These are phyloP conservation scores for Phocoena sinus DNA, from an alignment of 2,113 vertebrate species.

Conservation along the genomic window DNA sequence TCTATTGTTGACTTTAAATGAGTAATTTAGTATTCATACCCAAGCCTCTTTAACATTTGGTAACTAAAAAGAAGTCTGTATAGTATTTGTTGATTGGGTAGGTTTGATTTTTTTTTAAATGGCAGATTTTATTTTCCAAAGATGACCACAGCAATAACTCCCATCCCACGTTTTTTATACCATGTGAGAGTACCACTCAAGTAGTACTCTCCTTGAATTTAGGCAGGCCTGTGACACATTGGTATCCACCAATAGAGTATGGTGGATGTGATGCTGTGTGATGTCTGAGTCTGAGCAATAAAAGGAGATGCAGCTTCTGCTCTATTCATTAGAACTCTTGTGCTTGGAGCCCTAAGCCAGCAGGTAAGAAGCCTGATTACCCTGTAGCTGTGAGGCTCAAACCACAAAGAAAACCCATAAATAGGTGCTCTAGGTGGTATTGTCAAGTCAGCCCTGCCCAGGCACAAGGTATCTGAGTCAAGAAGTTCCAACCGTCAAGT, in stretches of 20 bases:
- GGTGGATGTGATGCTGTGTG: no score
- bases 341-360: neutral
- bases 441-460: neutral
- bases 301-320: neutral
- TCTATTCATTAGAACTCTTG: neutral
- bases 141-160: no score
- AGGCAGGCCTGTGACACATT: neutral
- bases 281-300: neutral
- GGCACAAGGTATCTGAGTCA: neutral
- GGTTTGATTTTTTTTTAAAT: no score
- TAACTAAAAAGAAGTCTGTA: no score
- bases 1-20: neutral
- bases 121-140: no score
- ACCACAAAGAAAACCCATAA: rapidly evolving
- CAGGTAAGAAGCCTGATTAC: neutral
- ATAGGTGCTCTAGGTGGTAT: neutral
- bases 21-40: neutral
- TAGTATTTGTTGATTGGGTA: no score
- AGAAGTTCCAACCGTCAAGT: neutral
- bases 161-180: neutral
- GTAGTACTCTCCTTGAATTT: neutral
- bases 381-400: neutral
- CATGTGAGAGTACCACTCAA: neutral
- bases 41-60: neutral
- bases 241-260: no score